phyloP scores from a whole-genome alignment of 92 coral and sea anemone species.

The Heliopora coerulea region DNA sequence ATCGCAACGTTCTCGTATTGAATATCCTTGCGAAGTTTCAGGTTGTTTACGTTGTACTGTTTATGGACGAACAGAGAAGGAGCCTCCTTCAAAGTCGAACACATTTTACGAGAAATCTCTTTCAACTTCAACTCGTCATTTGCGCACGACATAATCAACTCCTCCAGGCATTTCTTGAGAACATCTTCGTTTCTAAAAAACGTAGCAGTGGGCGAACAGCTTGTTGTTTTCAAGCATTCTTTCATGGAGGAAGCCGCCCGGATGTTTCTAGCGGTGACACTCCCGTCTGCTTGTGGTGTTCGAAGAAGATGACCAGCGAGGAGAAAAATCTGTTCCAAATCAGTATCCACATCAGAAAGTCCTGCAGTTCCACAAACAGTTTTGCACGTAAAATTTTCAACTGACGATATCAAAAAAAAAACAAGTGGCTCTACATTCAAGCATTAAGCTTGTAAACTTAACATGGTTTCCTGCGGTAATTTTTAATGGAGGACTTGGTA shows the following conservation, averaged over 20 bases:
- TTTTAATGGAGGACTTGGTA: no score
- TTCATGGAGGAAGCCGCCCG: constrained; percentile 64
- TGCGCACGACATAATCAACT: constrained; percentile 39
- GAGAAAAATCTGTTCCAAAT: constrained; percentile 47
- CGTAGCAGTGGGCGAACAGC: constrained; percentile 68
- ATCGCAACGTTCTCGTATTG: constrained; percentile 66
- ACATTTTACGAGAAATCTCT: constrained; percentile 52
- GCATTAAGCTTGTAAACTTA: no score
- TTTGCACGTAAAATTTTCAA: no score
- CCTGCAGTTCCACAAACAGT: constrained; percentile 31
- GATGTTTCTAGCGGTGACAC: constrained; percentile 23
- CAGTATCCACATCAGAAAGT: constrained; percentile 26
- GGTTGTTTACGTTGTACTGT: constrained; percentile 60
- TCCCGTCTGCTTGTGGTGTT: constrained; percentile 72
- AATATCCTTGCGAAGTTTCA: constrained; percentile 63
- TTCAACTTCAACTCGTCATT: constrained; percentile 58
- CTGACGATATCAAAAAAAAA: no score
- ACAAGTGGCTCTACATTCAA: no score
- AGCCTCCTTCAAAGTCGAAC: constrained; percentile 57
- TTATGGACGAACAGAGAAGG: constrained; percentile 41
- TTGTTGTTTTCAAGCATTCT: constrained; percentile 61
- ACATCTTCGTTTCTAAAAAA: constrained; percentile 63
- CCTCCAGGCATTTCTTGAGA: constrained; percentile 48
- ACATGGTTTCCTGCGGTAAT: no score
- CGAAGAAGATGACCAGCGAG: constrained; percentile 64